These are phyloP conservation scores for Cantharis lateralis DNA, from an alignment of 2,888 invertebrate genomes.

Conservation along the genomic window DNA sequence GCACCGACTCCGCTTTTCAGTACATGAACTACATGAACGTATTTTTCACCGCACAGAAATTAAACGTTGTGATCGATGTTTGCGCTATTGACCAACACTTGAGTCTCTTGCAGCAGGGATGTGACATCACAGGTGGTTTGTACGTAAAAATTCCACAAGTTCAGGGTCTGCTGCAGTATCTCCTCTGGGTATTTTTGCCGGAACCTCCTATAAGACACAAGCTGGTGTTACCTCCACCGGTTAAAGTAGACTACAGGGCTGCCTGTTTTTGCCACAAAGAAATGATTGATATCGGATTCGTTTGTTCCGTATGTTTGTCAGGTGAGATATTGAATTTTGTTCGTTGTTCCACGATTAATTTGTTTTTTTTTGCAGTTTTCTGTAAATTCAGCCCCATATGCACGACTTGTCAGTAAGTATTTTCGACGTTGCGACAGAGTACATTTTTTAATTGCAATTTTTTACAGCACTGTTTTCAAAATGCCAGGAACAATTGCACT, in stretches of 20 bases:
- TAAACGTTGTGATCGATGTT: slow-evolving; percentile 88
- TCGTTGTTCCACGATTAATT: background rate
- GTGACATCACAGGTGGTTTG: slow-evolving; percentile 93
- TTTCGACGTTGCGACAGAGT: background rate
- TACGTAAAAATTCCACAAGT: slow-evolving; percentile 87
- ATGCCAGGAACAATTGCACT: slow-evolving; percentile 79
- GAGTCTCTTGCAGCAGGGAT: slow-evolving; percentile 91
- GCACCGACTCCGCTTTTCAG: slow-evolving; percentile 89
- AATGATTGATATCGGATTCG: slow-evolving; percentile 93
- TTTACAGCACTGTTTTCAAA: slow-evolving; percentile 87
- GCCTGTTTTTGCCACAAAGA: slow-evolving; percentile 98
- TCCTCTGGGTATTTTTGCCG: slow-evolving; percentile 93
- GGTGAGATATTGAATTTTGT: slow-evolving; percentile 63
- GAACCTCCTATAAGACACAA: slow-evolving; percentile 79
- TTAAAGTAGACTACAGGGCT: slow-evolving; percentile 93
- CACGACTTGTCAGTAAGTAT: slow-evolving; percentile 94
- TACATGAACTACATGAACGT: slow-evolving; percentile 99
- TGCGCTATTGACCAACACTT: slow-evolving; percentile 91
- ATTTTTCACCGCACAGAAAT: slow-evolving; percentile 89
- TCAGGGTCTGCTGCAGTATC: slow-evolving; percentile 84
- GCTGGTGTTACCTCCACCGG: slow-evolving; percentile 85
- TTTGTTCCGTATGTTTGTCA: slow-evolving; percentile 96
- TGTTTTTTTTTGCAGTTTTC: slow-evolving; percentile 72
- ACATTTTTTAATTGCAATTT: slow-evolving; percentile 40
- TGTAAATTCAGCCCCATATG: slow-evolving; percentile 98